Base-by-base conservation (phyloP, 2,113 vertebrate genomes). In the Hydropotes inermis region DNA sequence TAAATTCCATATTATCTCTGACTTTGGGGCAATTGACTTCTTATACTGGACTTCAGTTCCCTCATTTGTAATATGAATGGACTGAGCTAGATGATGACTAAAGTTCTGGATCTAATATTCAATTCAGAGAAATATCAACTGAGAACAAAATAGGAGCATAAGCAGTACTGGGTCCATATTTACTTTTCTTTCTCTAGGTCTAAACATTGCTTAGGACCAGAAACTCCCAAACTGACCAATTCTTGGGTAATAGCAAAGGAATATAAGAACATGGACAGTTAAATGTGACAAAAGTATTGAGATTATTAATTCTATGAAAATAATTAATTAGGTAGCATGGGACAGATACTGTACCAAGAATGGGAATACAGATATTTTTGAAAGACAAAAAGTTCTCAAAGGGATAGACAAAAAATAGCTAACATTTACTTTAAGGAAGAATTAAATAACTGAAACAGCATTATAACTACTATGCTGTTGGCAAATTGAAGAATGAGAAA, bases 51-150 rank as follows among this genome's bases (percentile, higher is more conserved):
- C 10, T 33, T 95, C 54, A 91, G 30, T 78, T 89, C 95, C 52
- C 60, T 67, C 33, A 50, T 89, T 70, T 85, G 7, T 81, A 86
- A 85, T 11, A 83, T 90, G 9, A 95, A 95, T 60, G 23, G 9
- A 7, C 50, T 36, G 27, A 86, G 28, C 9, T 52, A 89, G 60
- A 89, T 67, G 28, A 90, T 61, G 16, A 90, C 57, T 88, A 47
- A 85, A 92, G 86, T 76, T 89, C 43, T 39, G 94, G 58, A 28
- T 81, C 25, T 89, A 87, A 84, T 54, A 64, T 33, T 89, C 43
- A 94, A 87, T 91, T 87, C 61, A 94, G 36, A 95, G 43, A 70
- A 96, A 95, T 50, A 92, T 79, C 45, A 97, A 74, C 30, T 87
- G 28, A 85, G 28, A 95, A 67, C 30, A 39, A 47, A 58, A 6